A percentile compares a stretch with the other conserved stretches of the same genome.
Evolutionary conservation across 2,113 vertebrate genomes (phyloP).

Genomic region (Cyprinodon brontotheroides): DNA sequence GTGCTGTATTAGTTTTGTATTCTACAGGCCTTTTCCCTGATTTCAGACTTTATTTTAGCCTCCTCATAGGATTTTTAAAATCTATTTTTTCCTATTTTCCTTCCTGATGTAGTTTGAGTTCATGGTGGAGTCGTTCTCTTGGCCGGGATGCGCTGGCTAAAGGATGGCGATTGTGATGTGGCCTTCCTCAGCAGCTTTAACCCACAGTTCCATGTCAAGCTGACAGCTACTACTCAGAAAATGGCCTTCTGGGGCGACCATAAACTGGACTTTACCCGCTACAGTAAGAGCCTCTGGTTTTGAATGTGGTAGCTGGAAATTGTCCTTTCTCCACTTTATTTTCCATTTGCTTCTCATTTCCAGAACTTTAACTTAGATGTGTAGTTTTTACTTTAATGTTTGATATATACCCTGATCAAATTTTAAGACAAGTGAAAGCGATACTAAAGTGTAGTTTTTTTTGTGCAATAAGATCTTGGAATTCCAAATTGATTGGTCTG

Average conservation of each 20-base stretch:
- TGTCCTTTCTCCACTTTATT: not conserved
- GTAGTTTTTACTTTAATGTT: not conserved
- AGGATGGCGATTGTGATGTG: constrained; percentile 80
- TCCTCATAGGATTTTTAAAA: not conserved
- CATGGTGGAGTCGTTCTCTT: constrained; percentile 86
- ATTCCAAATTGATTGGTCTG: too few species aligned
- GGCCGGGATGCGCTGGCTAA: constrained; percentile 82
- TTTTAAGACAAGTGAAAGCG: too few species aligned
- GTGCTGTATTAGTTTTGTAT: too few species aligned
- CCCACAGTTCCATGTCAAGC: constrained; percentile 84
- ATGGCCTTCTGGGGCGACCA: constrained; percentile 82
- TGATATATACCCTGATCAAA: not conserved
- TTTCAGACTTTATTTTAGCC: not conserved
- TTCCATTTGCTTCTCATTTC: not conserved
- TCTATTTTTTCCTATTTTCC: not conserved
- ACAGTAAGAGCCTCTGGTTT: constrained; percentile 61
- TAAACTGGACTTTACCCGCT: constrained; percentile 86
- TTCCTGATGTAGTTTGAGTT: constrained; percentile 80
- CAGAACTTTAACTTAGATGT: not conserved
- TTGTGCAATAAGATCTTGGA: too few species aligned
- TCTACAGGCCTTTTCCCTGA: too few species aligned
- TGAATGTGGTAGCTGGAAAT: not conserved
- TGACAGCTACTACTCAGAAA: constrained; percentile 75
- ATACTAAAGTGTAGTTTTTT: too few species aligned
- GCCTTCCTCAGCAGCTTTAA: constrained; percentile 80